Conservation (phyloP, 2,888 invertebrate genomes). For the Esperia sulphurella region DNA sequence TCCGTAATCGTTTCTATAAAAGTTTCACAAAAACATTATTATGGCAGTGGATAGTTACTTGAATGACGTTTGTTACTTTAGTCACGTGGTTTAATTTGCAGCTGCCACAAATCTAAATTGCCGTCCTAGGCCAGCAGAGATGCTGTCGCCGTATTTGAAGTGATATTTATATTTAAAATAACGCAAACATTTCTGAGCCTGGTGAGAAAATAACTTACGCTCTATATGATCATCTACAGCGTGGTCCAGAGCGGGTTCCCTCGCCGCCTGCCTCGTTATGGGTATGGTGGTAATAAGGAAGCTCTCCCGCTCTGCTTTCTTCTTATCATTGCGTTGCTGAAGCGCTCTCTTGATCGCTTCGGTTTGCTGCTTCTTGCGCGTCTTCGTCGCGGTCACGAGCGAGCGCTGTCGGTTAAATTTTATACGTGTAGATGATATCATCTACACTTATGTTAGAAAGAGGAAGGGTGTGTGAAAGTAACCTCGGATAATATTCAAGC, state of each 20-base stretch:
- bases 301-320: conserved; percentile 95
- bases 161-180: no score
- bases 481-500: background rate
- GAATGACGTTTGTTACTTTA: no score
- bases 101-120: no score
- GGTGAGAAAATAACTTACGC: conserved; percentile 65
- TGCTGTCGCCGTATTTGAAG: no score
- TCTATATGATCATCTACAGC: conserved; percentile 92
- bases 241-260: conserved; percentile 95
- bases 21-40: no score
- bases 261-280: conserved; percentile 95
- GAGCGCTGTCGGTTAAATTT: conserved; percentile 82
- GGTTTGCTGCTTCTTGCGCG: conserved; percentile 98
- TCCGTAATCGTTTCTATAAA: no score
- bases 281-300: conserved; percentile 97
- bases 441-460: background rate
- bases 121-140: no score
- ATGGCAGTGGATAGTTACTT: no score
- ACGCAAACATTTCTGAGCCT: no score
- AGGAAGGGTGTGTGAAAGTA: background rate
- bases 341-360: conserved; percentile 97
- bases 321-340: conserved; percentile 97
- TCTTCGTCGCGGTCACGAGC: conserved; percentile 98
- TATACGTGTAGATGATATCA: background rate
- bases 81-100: no score